phyloP scores from a whole-genome alignment of 2,797 vertebrate genomes.

The Selene dorsalis region DNA sequence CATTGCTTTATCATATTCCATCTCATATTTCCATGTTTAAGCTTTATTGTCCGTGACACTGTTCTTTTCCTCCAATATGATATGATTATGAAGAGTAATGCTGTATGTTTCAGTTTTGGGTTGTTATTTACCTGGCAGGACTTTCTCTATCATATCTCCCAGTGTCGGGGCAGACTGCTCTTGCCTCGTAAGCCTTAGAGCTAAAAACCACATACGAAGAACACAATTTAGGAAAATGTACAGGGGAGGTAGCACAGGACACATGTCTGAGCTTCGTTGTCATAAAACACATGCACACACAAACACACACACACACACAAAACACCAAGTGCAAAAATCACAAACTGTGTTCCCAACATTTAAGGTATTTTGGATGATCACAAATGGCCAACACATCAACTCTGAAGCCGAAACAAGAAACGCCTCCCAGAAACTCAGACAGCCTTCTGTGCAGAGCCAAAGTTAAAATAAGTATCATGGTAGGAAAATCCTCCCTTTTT shows the following conservation, averaged over 20 bases:
- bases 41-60: not conserved
- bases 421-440: slow-evolving; percentile 63
- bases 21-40: slow-evolving; percentile 4
- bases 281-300: slow-evolving; percentile 34
- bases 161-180: slow-evolving; percentile 98
- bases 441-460: slow-evolving; percentile 48
- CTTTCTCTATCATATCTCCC: slow-evolving; percentile 96
- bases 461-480: slow-evolving; percentile 36
- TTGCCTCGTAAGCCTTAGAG: slow-evolving; percentile 96
- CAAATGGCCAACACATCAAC: slow-evolving; percentile 27
- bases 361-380: slow-evolving; percentile 10
- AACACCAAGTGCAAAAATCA: slow-evolving; percentile 1
- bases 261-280: slow-evolving; percentile 58
- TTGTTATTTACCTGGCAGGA: slow-evolving; percentile 91
- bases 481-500: slow-evolving; percentile 17
- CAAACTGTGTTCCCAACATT: slow-evolving; percentile 13
- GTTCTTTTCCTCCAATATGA: slow-evolving; percentile 35
- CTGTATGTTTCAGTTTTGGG: slow-evolving; percentile 55
- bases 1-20: slow-evolving; percentile 44
- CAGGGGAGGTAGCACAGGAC: slow-evolving; percentile 59
- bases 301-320: slow-evolving; percentile 45
- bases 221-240: slow-evolving; percentile 75
- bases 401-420: slow-evolving; percentile 33
- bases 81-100: slow-evolving; percentile 49
- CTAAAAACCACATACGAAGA: slow-evolving; percentile 88